Base-by-base conservation (phyloP, 2,797 vertebrate genomes). In the Myotis myotis region DNA sequence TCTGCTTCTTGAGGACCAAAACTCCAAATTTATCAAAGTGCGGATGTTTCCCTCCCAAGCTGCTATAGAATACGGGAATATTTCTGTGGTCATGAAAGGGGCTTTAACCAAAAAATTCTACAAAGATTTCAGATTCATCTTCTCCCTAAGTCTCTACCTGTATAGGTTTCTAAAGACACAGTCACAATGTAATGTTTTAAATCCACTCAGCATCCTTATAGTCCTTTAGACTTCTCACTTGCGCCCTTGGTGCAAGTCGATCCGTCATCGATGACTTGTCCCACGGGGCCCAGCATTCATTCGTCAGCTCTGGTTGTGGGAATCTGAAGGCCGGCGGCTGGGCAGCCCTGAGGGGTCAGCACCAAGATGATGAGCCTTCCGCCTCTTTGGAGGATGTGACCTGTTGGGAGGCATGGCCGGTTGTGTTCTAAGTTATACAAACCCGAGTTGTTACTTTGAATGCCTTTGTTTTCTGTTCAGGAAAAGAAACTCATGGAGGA, bases 401-500 rank as follows among this genome's bases (percentile, higher is more conserved):
- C 64, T 12, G 1, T 3, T 4, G 74, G 47, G 47, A 57, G 13
- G n/a, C 22, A 11, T 64, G 8, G 16, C 62, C 30, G 2, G 0
- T 4, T 13, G 12, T 62, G 57, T 57, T 49, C 66, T 88, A 38
- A 91, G 79, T 28, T 49, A 47, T 5, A 11, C 76, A 78, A 76
- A 51, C 57, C 25, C 23, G 12, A 15, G 3, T 13, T 49, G 33
- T 47, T 51, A 55, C 30, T 49, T 23, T 49, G 41, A 71, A 7
- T 72, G 47, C 36, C 36, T 82, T 36, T 78, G 36, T 75, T 76
- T 17, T 57, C 85, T 88, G 60, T 80, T 60, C 60, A 99, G 99
- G 99, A 99, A 91, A 99, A 99, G 97, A 99, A 99, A 97, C 98
- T 99, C 95, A 98, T 99, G 98, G 99, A 99, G 74, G 99, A 99